Evolutionary conservation across 2,888 invertebrate species (phyloP).

Genomic region (Lamellibrachia satsuma): DNA sequence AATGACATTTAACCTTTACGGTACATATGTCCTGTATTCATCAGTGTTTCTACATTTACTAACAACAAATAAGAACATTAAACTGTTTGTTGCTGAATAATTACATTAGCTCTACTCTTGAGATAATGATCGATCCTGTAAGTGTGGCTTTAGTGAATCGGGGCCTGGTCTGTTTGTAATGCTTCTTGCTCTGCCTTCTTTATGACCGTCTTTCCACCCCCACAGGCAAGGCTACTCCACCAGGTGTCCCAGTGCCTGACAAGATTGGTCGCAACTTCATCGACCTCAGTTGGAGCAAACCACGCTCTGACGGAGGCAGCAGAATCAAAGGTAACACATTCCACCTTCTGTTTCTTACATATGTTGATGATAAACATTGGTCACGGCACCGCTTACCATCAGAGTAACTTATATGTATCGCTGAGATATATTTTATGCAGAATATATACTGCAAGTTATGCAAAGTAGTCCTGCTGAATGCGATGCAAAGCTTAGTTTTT

Average conservation of each 20-base stretch:
- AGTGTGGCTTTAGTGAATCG: neutral
- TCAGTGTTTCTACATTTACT: neutral
- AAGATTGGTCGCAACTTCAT: constrained; percentile 89
- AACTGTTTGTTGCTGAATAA: neutral
- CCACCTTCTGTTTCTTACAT: no score
- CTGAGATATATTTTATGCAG: no score
- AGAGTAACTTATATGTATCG: neutral
- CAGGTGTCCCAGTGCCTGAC: constrained; percentile 86
- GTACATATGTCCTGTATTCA: neutral
- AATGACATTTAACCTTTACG: neutral
- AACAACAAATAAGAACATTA: neutral
- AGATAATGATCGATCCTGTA: neutral
- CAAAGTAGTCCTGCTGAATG: no score
- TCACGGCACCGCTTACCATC: no score
- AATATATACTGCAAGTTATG: no score
- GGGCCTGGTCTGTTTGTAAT: neutral
- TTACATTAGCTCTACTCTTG: neutral
- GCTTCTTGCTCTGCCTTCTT: neutral
- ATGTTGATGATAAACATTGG: no score
- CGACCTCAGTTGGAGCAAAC: constrained; percentile 93
- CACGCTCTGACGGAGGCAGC: constrained; percentile 89
- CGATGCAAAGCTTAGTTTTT: no score
- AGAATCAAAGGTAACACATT: constrained; percentile 77
- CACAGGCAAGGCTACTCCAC: constrained; percentile 79
- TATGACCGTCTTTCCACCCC: neutral